A percentile compares a stretch with the other conserved stretches of the same genome.
phyloP scores from a whole-genome alignment of 1,140 invertebrate species.

The Anoplophora glabripennis region DNA sequence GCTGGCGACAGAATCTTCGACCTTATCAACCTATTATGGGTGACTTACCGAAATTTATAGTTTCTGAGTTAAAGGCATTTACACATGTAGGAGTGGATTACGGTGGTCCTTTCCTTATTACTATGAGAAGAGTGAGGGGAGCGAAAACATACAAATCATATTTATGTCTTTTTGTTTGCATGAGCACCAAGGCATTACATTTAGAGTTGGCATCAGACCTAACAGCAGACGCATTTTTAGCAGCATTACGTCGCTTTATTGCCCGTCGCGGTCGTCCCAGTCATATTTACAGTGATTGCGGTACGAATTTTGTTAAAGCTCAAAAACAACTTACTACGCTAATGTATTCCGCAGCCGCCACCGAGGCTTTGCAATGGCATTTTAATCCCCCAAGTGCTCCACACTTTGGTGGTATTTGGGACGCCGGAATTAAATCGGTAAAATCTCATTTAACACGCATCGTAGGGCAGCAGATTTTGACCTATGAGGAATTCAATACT shows the following conservation, averaged over 20 bases:
- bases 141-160: conserved; percentile 2
- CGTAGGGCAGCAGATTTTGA: conserved; percentile 29
- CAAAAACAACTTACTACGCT: conserved; percentile 12
- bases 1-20: conserved; percentile 10
- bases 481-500: conserved; percentile 39
- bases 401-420: conserved; percentile 50
- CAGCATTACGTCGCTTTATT: conserved; percentile 40
- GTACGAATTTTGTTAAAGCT: conserved; percentile 37
- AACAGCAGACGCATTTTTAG: conserved; percentile 37
- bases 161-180: conserved; percentile 9
- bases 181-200: conserved; percentile 31
- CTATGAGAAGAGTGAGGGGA: neutral
- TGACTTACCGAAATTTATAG: conserved; percentile 27
- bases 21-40: conserved; percentile 18
- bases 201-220: conserved; percentile 39
- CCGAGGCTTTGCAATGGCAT: conserved; percentile 7
- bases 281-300: conserved; percentile 34
- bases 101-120: conserved; percentile 10
- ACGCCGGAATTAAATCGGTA: conserved; percentile 44
- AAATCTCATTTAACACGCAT: conserved; percentile 44
- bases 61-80: conserved; percentile 39
- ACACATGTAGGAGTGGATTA: conserved; percentile 9
- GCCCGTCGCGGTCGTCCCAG: conserved; percentile 27
- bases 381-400: conserved; percentile 2
- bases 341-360: neutral